Evolutionary conservation across 2,797 vertebrate genomes (phyloP).

Genomic region (Cryptoprocta ferox): DNA sequence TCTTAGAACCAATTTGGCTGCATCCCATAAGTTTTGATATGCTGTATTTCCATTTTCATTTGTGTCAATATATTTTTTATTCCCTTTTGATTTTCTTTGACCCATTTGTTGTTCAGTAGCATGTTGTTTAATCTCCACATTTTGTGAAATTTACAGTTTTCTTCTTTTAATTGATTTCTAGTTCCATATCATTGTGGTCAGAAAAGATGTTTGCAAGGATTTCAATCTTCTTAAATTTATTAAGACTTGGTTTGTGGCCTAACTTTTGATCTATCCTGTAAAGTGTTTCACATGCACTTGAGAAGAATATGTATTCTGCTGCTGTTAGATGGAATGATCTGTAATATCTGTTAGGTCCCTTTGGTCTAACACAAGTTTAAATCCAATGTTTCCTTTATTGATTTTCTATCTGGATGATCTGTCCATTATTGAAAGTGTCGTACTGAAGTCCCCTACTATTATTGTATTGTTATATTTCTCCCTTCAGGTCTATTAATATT

Average conservation of each 20-base stretch:
- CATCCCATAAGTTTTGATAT: neutral
- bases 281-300: neutral
- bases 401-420: neutral
- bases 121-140: neutral
- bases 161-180: neutral
- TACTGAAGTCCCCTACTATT: neutral
- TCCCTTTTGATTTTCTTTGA: neutral
- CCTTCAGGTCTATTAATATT: neutral
- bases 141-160: neutral
- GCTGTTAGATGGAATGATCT: neutral
- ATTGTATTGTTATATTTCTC: neutral
- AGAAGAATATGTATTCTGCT: neutral
- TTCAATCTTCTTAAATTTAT: neutral
- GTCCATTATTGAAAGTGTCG: neutral
- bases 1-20: neutral
- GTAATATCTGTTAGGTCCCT: neutral
- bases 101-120: neutral
- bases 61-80: neutral
- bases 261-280: neutral
- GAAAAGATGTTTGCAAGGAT: neutral
- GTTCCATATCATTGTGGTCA: neutral
- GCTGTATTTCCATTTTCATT: neutral
- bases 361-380: neutral
- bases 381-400: neutral
- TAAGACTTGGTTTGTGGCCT: neutral